Percentiles rank a stretch among this genome's conserved stretches.
Evolutionary conservation across 2,113 vertebrate species (phyloP).

Genomic region (Macrotis lagotis): DNA sequence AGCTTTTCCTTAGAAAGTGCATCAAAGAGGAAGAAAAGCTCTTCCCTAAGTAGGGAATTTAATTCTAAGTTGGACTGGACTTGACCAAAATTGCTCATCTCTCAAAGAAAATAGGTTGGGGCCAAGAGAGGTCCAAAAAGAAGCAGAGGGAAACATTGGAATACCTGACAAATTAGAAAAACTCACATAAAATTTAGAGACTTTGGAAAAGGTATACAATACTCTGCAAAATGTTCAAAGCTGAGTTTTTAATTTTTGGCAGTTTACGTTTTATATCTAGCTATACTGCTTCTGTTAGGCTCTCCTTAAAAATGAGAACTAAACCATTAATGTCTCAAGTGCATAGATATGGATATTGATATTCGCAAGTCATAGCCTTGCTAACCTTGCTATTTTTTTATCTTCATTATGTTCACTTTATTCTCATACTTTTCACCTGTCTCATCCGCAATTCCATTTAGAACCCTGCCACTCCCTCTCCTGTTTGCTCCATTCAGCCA

Average conservation of each 20-base stretch:
- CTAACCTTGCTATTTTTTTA: background rate
- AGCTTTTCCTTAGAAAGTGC: background rate
- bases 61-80: background rate
- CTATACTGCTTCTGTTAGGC: constrained; percentile 7
- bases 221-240: background rate
- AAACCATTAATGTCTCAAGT: background rate
- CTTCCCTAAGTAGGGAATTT: background rate
- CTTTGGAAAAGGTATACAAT: background rate
- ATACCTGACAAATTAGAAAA: background rate
- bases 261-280: background rate
- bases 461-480: constrained; percentile 3
- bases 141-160: background rate
- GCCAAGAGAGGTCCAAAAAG: background rate
- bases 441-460: constrained; percentile 17
- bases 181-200: background rate
- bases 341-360: background rate
- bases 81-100: background rate
- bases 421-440: background rate
- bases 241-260: background rate
- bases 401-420: background rate
- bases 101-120: background rate
- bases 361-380: background rate
- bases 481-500: background rate
- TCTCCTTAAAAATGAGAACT: background rate
- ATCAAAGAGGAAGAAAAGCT: background rate